These are phyloP conservation scores for Takifugu bimaculatus DNA, from an alignment of 2,113 vertebrate species.

Conservation along the genomic window DNA sequence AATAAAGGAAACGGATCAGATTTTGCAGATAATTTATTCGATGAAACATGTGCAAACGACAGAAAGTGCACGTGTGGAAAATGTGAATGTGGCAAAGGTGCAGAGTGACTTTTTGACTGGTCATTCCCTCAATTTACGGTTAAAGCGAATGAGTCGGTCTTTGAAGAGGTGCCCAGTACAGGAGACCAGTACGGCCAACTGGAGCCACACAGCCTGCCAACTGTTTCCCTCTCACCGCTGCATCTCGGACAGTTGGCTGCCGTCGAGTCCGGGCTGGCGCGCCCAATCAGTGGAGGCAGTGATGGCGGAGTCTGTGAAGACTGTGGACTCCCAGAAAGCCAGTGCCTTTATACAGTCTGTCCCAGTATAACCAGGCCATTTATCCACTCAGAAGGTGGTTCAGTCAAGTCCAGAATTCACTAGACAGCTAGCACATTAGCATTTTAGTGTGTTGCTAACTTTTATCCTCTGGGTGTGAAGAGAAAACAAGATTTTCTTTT, in stretches of 20 bases:
- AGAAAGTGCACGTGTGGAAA: constrained; percentile 3
- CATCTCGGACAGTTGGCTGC: constrained; percentile 40
- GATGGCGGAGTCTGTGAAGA: constrained; percentile 10
- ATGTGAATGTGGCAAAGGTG: constrained; percentile 8
- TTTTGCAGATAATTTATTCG: background rate
- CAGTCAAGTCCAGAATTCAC: no score
- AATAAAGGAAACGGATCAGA: background rate
- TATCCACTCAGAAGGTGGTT: no score
- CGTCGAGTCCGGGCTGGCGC: constrained; percentile 29
- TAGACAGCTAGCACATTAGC: no score
- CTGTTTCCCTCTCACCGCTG: constrained; percentile 31
- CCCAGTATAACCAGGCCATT: no score
- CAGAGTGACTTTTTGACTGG: constrained; percentile 3
- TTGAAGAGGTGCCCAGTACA: constrained; percentile 41
- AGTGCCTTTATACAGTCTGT: no score
- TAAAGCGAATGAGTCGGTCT: constrained; percentile 32
- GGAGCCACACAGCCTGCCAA: constrained; percentile 36
- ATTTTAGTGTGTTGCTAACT: no score
- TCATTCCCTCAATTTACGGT: constrained; percentile 12
- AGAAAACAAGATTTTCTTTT: no score
- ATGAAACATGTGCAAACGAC: background rate
- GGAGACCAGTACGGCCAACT: background rate
- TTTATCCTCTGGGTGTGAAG: no score
- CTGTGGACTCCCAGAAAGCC: background rate
- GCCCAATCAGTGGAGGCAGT: constrained; percentile 26